Conservation (phyloP, 2,888 invertebrate species). For the Xestia sexstrigata region DNA sequence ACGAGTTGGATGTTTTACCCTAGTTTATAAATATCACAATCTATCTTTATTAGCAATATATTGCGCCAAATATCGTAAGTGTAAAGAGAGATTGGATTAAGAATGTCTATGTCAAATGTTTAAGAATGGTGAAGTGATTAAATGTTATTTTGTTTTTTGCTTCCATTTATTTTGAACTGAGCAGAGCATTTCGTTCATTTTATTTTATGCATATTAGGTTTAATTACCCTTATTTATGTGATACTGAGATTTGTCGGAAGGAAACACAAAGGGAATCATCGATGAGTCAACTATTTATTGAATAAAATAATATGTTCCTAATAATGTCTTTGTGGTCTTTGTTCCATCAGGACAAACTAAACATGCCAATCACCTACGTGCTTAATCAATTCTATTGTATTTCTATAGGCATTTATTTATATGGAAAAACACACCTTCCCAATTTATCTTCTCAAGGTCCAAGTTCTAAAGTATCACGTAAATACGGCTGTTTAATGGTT, state of each 20-base stretch:
- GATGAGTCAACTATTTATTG: conserved; percentile 15
- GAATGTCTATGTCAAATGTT: conserved; percentile 56
- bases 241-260: conserved; percentile 8
- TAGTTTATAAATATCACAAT: conserved; percentile 34
- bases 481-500: conserved; percentile 48
- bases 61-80: conserved; percentile 76
- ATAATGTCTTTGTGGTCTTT: conserved; percentile 13
- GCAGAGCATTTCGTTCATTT: conserved; percentile 64
- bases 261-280: neutral
- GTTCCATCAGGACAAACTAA: neutral
- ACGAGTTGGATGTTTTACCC: conserved; percentile 34
- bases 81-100: conserved; percentile 48
- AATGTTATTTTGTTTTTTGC: conserved; percentile 41
- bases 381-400: conserved; percentile 40
- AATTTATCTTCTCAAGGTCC: conserved; percentile 7
- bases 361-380: conserved; percentile 36
- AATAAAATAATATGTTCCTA: neutral
- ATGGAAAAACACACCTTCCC: neutral
- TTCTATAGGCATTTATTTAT: conserved; percentile 13
- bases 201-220: conserved; percentile 53
- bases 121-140: conserved; percentile 41
- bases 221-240: conserved; percentile 52
- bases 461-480: conserved; percentile 45
- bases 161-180: conserved; percentile 61
- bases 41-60: conserved; percentile 73